Conservation (phyloP, 1,140 invertebrate species). For the Diorhabda elongata region DNA sequence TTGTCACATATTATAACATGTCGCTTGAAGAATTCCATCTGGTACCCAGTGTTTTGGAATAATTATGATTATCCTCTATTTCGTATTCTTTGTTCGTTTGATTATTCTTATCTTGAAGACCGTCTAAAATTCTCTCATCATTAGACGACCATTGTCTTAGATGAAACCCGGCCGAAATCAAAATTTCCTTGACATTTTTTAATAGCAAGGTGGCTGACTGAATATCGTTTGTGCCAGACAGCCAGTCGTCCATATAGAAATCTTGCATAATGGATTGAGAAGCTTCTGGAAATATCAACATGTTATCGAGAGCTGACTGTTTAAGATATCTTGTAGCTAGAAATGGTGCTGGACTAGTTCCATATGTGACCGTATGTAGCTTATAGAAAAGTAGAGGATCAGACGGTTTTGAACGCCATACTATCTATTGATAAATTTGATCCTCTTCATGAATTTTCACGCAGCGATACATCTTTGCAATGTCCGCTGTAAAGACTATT, state of each 20-base stretch:
- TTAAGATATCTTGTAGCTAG: conserved; percentile 23
- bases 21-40: conserved; percentile 39
- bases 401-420: conserved; percentile 19
- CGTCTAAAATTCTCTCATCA: background rate
- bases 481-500: background rate
- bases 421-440: conserved; percentile 20
- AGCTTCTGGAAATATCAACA: conserved; percentile 11
- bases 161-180: background rate
- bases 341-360: conserved; percentile 31
- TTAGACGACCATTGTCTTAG: background rate
- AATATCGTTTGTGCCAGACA: conserved; percentile 30
- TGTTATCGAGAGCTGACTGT: background rate
- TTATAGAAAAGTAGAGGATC: conserved; percentile 18
- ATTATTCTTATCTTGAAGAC: background rate
- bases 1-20: conserved; percentile 34
- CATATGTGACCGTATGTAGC: conserved; percentile 29
- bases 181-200: background rate
- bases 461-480: background rate
- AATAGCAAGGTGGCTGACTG: background rate
- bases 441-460: conserved; percentile 17
- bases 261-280: conserved; percentile 29
- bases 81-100: background rate
- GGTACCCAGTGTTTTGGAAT: conserved; percentile 40
- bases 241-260: conserved; percentile 44
- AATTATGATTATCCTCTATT: conserved; percentile 4